These are phyloP conservation scores for Phrynosoma blainvillii DNA, from an alignment of 2,113 vertebrate species.

Conservation along the genomic window DNA sequence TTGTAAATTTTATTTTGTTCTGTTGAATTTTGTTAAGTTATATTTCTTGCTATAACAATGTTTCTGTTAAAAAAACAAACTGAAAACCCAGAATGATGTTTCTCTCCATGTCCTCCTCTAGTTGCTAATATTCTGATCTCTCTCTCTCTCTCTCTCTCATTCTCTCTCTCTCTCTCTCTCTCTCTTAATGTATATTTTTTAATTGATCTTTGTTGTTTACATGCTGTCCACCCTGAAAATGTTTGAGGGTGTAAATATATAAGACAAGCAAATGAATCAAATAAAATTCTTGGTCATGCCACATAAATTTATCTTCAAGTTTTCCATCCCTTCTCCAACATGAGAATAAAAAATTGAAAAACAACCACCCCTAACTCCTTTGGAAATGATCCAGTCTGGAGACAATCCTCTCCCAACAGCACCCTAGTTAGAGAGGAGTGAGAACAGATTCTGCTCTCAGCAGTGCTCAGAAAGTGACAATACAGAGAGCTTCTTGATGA, in stretches of 20 bases:
- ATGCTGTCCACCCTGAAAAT: neutral
- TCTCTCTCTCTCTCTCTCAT: neutral
- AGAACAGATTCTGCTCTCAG: conserved; percentile 23
- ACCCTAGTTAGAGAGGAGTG: neutral
- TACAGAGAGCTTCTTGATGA: neutral
- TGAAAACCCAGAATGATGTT: neutral
- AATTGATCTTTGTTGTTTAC: neutral
- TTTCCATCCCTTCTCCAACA: neutral
- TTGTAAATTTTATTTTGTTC: too few relatives aligned
- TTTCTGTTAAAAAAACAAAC: too few relatives aligned
- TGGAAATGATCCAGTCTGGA: neutral
- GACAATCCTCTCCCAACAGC: neutral
- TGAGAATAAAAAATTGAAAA: neutral
- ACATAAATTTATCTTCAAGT: neutral
- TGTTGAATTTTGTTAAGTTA: too few relatives aligned
- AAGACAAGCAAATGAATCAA: conserved; percentile 7
- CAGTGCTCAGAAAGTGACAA: conserved; percentile 5
- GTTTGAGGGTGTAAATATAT: neutral
- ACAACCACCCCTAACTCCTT: neutral
- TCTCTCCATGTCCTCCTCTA: neutral
- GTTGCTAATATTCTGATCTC: neutral
- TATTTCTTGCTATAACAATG: too few relatives aligned
- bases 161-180: too few relatives aligned
- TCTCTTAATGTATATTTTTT: neutral
- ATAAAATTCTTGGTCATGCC: neutral